Conservation (phyloP, 2,113 vertebrate genomes). For the Anoura caudifer region DNA sequence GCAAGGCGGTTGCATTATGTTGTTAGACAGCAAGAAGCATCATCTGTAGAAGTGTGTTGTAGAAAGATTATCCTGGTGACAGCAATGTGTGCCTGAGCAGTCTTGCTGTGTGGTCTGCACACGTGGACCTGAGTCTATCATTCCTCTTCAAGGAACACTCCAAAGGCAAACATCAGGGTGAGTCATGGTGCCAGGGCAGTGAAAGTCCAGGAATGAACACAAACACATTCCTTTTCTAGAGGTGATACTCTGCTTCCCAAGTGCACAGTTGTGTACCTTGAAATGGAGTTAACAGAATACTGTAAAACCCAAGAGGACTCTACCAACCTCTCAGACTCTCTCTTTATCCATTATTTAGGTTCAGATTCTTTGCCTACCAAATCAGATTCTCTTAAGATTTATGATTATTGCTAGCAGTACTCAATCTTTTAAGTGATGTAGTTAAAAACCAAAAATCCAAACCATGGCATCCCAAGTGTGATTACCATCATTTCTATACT, state of each 20-base stretch:
- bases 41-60: neutral
- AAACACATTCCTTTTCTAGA: neutral
- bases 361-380: neutral
- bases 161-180: neutral
- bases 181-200: too few relatives aligned
- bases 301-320: neutral
- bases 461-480: too few relatives aligned
- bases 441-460: neutral
- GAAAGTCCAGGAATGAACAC: neutral
- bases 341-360: neutral
- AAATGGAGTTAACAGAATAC: neutral
- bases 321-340: neutral
- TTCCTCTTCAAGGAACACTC: neutral
- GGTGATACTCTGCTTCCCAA: neutral
- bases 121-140: too few relatives aligned
- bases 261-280: fast-evolving
- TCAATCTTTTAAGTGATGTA: neutral
- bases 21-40: neutral
- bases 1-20: neutral
- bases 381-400: neutral
- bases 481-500: neutral
- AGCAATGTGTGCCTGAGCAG: too few relatives aligned
- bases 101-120: neutral
- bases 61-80: neutral
- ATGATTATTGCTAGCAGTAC: neutral